A percentile compares a stretch with the other conserved stretches of the same genome.
Conservation (phyloP, 2,113 vertebrate genomes). For the Coturnix japonica region DNA sequence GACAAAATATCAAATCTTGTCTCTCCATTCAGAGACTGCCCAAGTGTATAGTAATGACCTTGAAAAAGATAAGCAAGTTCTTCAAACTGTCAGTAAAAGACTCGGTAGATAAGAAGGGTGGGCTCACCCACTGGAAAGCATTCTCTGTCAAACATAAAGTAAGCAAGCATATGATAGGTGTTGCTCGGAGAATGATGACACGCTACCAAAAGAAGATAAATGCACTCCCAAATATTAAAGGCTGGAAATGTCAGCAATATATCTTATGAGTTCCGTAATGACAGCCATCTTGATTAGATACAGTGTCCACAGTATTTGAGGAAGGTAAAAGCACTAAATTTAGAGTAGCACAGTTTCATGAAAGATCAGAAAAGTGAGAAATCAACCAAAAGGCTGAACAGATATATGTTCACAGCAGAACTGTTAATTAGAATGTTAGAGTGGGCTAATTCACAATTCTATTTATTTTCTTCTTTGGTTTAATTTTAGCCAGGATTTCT, state of each 20-base stretch:
- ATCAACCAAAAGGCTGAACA: background rate
- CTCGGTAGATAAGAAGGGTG: background rate
- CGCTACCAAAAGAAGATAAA: conserved; percentile 71
- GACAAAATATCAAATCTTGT: background rate
- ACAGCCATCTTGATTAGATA: conserved; percentile 23
- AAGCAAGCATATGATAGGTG: background rate
- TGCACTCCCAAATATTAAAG: conserved; percentile 43
- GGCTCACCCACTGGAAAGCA: conserved; percentile 30
- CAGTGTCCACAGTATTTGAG: background rate
- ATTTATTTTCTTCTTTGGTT: conserved; percentile 45
- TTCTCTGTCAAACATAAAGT: conserved; percentile 10
- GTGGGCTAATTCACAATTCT: conserved; percentile 29
- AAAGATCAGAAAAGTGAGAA: background rate
- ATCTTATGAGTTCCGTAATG: conserved; percentile 44
- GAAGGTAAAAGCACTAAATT: background rate
- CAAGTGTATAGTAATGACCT: background rate
- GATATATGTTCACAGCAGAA: conserved; percentile 26
- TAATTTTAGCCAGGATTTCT: conserved; percentile 56
- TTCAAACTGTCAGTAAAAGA: background rate
- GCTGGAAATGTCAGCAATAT: conserved; percentile 37
- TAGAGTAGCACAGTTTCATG: background rate
- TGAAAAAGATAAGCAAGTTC: background rate
- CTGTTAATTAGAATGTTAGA: conserved; percentile 43
- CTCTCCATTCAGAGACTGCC: background rate
- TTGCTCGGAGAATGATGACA: conserved; percentile 60